phyloP scores from a whole-genome alignment of 2,888 invertebrate species.

The Polia nebulosa region DNA sequence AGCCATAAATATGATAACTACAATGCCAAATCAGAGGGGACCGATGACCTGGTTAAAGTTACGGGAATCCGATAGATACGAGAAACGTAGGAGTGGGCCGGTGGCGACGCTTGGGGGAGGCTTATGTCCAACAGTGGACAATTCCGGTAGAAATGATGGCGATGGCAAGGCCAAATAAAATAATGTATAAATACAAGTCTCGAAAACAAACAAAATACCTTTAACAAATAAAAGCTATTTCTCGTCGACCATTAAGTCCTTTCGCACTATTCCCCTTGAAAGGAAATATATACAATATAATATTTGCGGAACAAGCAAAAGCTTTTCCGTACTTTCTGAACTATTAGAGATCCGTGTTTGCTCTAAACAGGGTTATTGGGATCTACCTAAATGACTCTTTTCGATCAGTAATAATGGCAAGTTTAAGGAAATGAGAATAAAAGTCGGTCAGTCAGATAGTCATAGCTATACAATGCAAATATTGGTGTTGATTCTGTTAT shows the following conservation, averaged over 20 bases:
- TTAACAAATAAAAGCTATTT: conserved; percentile 8
- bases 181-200: neutral
- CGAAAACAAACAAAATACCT: conserved; percentile 5
- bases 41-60: neutral
- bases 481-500: no score
- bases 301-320: conserved; percentile 44
- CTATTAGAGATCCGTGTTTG: conserved; percentile 16
- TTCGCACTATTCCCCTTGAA: neutral
- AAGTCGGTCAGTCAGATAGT: neutral
- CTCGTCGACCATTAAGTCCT: neutral
- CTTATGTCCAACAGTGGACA: no score
- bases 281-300: conserved; percentile 26
- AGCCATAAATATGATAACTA: no score
- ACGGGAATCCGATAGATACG: no score
- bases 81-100: no score
- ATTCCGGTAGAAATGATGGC: no score
- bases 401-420: neutral
- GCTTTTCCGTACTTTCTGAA: conserved; percentile 38
- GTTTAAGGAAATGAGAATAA: neutral
- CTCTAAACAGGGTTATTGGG: neutral
- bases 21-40: no score
- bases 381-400: conserved; percentile 10
- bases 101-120: no score
- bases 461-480: no score
- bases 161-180: neutral